Base-by-base conservation (phyloP, 2,888 invertebrate species). In the Watsonalla binaria region DNA sequence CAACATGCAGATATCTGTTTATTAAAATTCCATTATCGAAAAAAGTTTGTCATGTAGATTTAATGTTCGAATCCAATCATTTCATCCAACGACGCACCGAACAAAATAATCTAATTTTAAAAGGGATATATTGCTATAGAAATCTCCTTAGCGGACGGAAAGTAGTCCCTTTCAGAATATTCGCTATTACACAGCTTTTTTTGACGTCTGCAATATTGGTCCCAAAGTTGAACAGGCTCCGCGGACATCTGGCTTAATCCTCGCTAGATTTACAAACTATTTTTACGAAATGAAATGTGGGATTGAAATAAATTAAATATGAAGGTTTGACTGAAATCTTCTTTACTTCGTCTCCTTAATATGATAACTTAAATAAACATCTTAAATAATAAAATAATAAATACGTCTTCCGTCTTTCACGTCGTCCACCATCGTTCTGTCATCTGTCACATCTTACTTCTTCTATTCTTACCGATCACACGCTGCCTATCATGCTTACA, bases 41-140 rank as follows among this genome's bases (percentile, higher is more conserved):
- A 42, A 42, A 8, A 11, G 42, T 42, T 42, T 11, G 9, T 11
- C 1, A 42, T 42, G 42, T 42, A 42, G 42, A 42, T 42, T 42
- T 8, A 8, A 48, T 37, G 13, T 35, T 13, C 37, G 46, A 53
- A 58, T 49, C 51, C 58, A 64, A 65, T 66, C 57, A 68, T 66
- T 66, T 57, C 55, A 66, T 66, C 61, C 69, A 57, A 45, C 49
- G 46, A 57, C 54, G 58, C 56, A 63, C 54, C 60, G 37, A 51
- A 56, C 54, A 59, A 59, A 56, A 61, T 57, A 57, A 68, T 66
- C 58, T 66, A 62, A 70, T 71, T 69, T 63, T 50, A 58, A 45
- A 46, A 53, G 57, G 55, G 54, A 61, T 63, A 57, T 66, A 56
- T 65, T 66, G n/a, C n/a, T 39, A 59, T 66, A 56, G 60, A 58